Conservation (phyloP, 2,888 invertebrate genomes). For the Nymphalis c-album region DNA sequence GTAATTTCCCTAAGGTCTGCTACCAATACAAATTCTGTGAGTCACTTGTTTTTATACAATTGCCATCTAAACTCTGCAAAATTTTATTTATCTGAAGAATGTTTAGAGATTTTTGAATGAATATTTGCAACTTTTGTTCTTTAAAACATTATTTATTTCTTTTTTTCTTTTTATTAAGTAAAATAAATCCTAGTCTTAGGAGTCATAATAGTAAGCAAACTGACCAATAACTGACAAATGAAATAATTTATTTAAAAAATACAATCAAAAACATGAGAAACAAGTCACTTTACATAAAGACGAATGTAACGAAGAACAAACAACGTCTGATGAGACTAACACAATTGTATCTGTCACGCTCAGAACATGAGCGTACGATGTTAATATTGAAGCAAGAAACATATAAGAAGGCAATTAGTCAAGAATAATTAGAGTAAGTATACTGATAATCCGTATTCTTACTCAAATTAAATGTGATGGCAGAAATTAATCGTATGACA, state of each 20-base stretch:
- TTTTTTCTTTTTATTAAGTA: no score
- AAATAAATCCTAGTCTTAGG: background rate
- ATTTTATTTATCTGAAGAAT: background rate
- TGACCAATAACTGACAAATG: no score
- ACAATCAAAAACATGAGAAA: no score
- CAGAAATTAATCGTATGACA: background rate
- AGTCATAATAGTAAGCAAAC: background rate
- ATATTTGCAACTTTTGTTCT: no score
- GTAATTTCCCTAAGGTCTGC: constrained; percentile 5
- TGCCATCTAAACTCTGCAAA: background rate
- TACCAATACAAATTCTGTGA: background rate
- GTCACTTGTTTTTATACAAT: background rate
- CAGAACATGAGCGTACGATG: background rate
- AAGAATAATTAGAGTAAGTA: constrained; percentile 2
- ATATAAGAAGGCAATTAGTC: constrained; percentile 11
- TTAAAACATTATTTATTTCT: no score
- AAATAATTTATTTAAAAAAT: no score
- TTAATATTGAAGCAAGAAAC: background rate
- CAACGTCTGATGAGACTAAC: background rate
- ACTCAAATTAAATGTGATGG: background rate
- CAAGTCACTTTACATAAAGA: no score
- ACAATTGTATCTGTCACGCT: background rate
- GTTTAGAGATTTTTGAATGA: background rate
- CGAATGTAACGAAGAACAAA: background rate
- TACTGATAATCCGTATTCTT: no score